Conservation (phyloP, 2,797 vertebrate genomes). For the Aeoliscus strigatus region DNA sequence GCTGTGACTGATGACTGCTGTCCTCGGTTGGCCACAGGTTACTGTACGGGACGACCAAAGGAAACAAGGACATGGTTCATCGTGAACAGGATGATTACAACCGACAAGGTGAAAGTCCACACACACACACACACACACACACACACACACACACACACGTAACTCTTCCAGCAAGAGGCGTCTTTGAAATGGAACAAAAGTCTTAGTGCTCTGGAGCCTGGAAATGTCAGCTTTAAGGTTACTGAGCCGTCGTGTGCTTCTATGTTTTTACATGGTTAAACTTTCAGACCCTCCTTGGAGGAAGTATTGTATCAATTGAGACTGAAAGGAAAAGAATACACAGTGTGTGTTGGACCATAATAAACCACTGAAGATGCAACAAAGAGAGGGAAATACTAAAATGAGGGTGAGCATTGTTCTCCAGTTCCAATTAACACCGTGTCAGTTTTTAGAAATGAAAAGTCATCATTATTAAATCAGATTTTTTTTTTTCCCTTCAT, state of each 20-base stretch:
- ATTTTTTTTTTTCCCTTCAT: slow-evolving; percentile 66
- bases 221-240: too few relatives aligned
- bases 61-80: slow-evolving; percentile 93
- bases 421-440: slow-evolving; percentile 56
- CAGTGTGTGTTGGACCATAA: too few relatives aligned
- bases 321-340: too few relatives aligned
- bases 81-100: slow-evolving; percentile 86
- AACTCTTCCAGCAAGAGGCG: too few relatives aligned
- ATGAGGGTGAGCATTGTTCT: slow-evolving; percentile 51
- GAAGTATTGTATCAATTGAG: too few relatives aligned
- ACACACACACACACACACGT: slow-evolving; percentile 1
- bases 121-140: slow-evolving; percentile 1
- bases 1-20: slow-evolving; percentile 1
- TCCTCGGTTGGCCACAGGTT: slow-evolving; percentile 68
- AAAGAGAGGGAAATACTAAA: too few relatives aligned
- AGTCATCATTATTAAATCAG: slow-evolving; percentile 67
- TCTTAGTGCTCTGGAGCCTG: too few relatives aligned
- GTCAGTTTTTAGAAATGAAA: slow-evolving; percentile 64
- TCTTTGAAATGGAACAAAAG: too few relatives aligned
- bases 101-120: slow-evolving; percentile 80
- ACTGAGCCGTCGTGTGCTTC: too few relatives aligned
- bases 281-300: too few relatives aligned
- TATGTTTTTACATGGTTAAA: too few relatives aligned
- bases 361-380: too few relatives aligned
- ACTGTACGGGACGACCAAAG: slow-evolving; percentile 83